phyloP scores from a whole-genome alignment of 2,888 invertebrate species.

The Dascillus cervinus region DNA sequence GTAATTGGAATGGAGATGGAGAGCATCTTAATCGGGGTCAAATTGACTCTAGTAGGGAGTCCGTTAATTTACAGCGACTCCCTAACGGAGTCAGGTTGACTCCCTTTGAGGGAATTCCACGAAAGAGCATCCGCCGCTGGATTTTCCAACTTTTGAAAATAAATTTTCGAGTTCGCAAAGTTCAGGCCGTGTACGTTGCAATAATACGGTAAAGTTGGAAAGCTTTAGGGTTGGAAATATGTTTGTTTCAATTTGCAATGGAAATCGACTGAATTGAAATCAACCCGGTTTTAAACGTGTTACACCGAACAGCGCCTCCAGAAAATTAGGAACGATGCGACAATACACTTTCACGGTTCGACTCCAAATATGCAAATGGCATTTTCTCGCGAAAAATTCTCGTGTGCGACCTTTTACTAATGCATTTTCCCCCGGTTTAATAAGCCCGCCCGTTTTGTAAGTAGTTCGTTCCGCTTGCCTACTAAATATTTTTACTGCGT shows the following conservation, averaged over 20 bases:
- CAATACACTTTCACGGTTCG: too few relatives aligned
- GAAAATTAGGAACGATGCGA: background rate
- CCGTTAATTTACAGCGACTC: constrained; percentile 83
- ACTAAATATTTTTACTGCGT: too few relatives aligned
- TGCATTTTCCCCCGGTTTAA: too few relatives aligned
- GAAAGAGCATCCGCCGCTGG: constrained; percentile 3
- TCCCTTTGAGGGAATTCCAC: constrained; percentile 68
- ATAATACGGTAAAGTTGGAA: constrained; percentile 14
- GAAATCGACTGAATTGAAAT: constrained; percentile 23
- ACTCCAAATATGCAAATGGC: too few relatives aligned
- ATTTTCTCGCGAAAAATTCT: too few relatives aligned
- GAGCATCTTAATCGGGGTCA: constrained; percentile 72
- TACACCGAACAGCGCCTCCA: constrained; percentile 4
- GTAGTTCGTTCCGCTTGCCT: too few relatives aligned
- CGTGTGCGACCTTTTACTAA: too few relatives aligned
- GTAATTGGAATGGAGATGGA: constrained; percentile 11
- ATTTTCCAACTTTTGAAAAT: too few relatives aligned
- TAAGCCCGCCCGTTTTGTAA: too few relatives aligned
- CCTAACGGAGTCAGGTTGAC: constrained; percentile 98
- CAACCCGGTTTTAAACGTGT: constrained; percentile 17
- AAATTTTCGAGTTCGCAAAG: too few relatives aligned
- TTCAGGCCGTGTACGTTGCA: too few relatives aligned
- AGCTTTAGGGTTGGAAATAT: constrained; percentile 12
- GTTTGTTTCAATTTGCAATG: constrained; percentile 25
- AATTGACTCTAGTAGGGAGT: constrained; percentile 99